Percentiles rank a stretch among this genome's conserved stretches.
These are phyloP conservation scores for Aphaenogaster floridana DNA, from an alignment of 1,140 invertebrate genomes.

Conservation along the genomic window DNA sequence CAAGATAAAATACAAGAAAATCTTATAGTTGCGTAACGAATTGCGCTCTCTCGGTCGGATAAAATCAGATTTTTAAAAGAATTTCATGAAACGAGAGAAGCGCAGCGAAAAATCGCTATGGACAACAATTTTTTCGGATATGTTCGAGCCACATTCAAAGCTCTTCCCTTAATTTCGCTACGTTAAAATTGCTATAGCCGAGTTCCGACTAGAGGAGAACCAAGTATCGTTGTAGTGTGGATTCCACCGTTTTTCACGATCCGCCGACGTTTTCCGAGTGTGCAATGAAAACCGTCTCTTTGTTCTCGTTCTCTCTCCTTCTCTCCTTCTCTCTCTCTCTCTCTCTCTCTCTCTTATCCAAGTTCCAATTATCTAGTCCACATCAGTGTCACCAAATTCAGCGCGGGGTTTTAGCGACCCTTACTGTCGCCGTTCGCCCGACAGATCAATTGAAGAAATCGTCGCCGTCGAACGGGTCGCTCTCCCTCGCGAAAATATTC, in stretches of 20 bases:
- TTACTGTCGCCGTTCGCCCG: not conserved
- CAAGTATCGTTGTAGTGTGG: constrained; percentile 35
- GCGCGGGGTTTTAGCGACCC: constrained; percentile 13
- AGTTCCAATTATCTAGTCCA: constrained; percentile 45
- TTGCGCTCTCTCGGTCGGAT: not conserved
- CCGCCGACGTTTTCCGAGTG: constrained; percentile 34
- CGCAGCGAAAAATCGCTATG: constrained; percentile 1
- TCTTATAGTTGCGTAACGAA: not conserved
- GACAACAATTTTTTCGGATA: constrained; percentile 28
- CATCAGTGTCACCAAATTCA: constrained; percentile 25
- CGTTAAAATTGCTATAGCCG: constrained; percentile 45
- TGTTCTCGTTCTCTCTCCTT: not conserved
- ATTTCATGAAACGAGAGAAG: constrained; percentile 11
- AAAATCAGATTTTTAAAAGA: not conserved
- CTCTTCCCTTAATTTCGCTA: constrained; percentile 37
- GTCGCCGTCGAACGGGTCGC: constrained; percentile 95
- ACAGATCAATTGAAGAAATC: constrained; percentile 91
- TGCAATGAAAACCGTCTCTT: constrained; percentile 14
- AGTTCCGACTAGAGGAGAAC: constrained; percentile 23
- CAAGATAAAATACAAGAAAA: constrained; percentile 18
- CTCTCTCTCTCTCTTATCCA: not conserved
- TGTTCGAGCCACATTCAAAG: constrained; percentile 16
- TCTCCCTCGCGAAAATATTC: constrained; percentile 93
- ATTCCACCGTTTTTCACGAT: constrained; percentile 49
- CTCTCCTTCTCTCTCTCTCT: not conserved